Conservation (phyloP, 2,888 invertebrate species). For the Pseudeuparius sepicola region DNA sequence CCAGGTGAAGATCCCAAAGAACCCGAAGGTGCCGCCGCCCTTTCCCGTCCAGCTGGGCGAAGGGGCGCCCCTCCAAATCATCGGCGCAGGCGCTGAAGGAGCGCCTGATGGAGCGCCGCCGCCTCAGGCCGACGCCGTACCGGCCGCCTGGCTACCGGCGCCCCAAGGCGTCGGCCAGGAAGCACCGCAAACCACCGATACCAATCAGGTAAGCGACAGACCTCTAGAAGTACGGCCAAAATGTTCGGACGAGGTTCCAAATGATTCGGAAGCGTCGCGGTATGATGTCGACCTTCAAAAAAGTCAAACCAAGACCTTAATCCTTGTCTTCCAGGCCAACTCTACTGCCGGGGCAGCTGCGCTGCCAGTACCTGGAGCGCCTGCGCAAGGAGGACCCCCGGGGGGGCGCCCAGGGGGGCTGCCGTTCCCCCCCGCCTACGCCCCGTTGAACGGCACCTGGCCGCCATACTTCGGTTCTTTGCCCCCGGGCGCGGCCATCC, state of each 20-base stretch:
- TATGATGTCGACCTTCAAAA: no score
- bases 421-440: slow-evolving; percentile 46
- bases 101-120: slow-evolving; percentile 57
- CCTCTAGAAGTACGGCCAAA: no score
- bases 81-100: slow-evolving; percentile 70
- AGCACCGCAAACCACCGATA: slow-evolving; percentile 36
- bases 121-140: slow-evolving; percentile 36
- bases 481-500: slow-evolving; percentile 53
- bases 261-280: no score
- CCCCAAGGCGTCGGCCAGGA: not conserved
- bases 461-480: slow-evolving; percentile 42
- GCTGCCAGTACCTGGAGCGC: slow-evolving; percentile 53
- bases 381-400: slow-evolving; percentile 48
- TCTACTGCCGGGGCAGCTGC: slow-evolving; percentile 55
- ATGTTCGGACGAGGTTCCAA: no score
- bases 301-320: no score
- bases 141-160: slow-evolving; percentile 34
- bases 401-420: slow-evolving; percentile 37
- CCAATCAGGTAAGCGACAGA: no score
- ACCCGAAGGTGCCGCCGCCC: slow-evolving; percentile 82
- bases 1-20: slow-evolving; percentile 65
- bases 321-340: no score
- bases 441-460: slow-evolving; percentile 34
- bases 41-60: slow-evolving; percentile 85
- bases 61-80: slow-evolving; percentile 77